Percentiles rank a stretch among this genome's conserved stretches.
Conservation (phyloP, 2,888 invertebrate species). For the Amiota communis region DNA sequence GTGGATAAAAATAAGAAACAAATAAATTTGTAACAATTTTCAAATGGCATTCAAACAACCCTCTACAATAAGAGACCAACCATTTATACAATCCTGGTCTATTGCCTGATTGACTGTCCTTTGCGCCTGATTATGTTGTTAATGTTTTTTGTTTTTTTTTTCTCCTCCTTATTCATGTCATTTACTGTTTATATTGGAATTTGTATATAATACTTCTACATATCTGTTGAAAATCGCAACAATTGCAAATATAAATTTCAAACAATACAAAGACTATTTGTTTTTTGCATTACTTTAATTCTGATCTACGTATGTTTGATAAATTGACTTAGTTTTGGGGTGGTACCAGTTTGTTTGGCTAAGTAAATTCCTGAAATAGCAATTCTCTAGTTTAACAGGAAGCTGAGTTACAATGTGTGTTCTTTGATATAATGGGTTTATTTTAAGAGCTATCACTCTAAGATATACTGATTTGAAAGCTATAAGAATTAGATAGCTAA, state of each 20-base stretch:
- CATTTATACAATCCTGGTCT: neutral
- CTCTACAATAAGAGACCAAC: conserved; percentile 34
- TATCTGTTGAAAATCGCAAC: conserved; percentile 65
- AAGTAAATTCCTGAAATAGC: neutral
- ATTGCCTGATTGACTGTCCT: conserved; percentile 24
- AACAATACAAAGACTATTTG: conserved; percentile 64
- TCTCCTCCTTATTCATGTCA: too few species aligned
- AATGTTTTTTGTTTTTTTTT: conserved; percentile 15
- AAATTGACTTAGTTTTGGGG: neutral
- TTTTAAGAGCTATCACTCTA: too few species aligned
- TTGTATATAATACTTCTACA: conserved; percentile 10
- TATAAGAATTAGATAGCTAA: too few species aligned
- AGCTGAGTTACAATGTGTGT: neutral
- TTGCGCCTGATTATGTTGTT: conserved; percentile 46
- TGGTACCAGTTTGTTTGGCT: neutral
- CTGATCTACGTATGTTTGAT: neutral
- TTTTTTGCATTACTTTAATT: conserved; percentile 26
- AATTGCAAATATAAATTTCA: conserved; percentile 53
- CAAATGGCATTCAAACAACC: conserved; percentile 63
- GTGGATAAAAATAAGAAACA: conserved; percentile 42
- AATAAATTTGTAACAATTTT: conserved; percentile 71
- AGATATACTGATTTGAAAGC: too few species aligned
- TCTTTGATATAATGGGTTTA: too few species aligned
- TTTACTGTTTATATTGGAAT: conserved; percentile 14
- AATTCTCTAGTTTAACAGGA: neutral